phyloP scores from a whole-genome alignment of 2,113 vertebrate genomes.

The Miniopterus natalensis region DNA sequence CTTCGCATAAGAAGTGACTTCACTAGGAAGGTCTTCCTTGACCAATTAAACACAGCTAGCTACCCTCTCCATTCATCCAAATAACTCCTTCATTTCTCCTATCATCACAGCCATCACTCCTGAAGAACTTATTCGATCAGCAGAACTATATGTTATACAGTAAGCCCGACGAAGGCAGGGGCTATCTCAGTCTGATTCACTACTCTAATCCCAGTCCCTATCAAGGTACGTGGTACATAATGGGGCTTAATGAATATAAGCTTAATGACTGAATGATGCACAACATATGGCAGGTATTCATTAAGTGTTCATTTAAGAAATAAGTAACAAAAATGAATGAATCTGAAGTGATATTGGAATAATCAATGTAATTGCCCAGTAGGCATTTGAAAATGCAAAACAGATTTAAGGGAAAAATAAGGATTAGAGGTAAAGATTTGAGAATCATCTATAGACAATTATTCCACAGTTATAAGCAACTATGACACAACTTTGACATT shows the following conservation, averaged over 20 bases:
- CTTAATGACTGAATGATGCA: slow-evolving; percentile 25
- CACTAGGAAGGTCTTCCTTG: background rate
- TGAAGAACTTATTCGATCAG: background rate
- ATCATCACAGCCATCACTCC: background rate
- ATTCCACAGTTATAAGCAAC: background rate
- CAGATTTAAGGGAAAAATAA: slow-evolving; percentile 50
- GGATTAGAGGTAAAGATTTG: background rate
- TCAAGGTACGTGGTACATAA: background rate
- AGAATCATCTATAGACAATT: background rate
- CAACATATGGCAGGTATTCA: background rate
- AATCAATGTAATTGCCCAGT: background rate
- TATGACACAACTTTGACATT: background rate
- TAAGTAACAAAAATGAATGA: background rate
- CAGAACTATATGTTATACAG: background rate
- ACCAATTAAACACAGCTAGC: background rate
- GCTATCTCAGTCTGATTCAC: background rate
- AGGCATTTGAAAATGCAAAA: slow-evolving; percentile 41
- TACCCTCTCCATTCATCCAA: background rate
- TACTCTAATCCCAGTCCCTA: background rate
- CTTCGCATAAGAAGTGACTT: background rate
- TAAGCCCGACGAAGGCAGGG: background rate
- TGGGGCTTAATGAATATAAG: background rate
- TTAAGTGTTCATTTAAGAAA: background rate
- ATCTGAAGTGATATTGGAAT: slow-evolving; percentile 16
- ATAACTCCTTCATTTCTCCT: background rate